Conservation (phyloP, 2,888 invertebrate species). For the Pollenia angustigena region DNA sequence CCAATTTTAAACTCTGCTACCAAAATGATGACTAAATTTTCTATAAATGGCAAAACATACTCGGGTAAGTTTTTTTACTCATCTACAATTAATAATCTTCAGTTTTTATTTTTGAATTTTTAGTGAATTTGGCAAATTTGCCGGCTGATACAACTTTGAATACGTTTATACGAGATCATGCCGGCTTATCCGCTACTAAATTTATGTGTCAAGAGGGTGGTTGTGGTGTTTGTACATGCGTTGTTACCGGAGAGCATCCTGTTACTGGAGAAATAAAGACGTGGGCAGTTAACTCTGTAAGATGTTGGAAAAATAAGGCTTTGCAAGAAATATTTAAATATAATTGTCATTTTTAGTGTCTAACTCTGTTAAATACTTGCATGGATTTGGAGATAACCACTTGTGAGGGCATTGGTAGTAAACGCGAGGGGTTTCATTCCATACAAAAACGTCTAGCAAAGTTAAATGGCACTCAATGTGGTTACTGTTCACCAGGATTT, state of each 20-base stretch:
- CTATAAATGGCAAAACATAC: conserved; percentile 78
- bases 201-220: conserved; percentile 89
- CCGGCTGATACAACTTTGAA: conserved; percentile 85
- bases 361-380: conserved; percentile 87
- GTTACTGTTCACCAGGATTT: conserved; percentile 91
- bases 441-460: conserved; percentile 88
- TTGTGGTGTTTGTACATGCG: conserved; percentile 87
- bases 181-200: conserved; percentile 87
- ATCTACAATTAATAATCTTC: background rate
- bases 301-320: conserved; percentile 70
- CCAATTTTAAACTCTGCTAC: background rate
- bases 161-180: conserved; percentile 86
- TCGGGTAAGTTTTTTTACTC: conserved; percentile 75
- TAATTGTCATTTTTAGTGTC: conserved; percentile 84
- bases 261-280: conserved; percentile 84
- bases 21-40: conserved; percentile 78
- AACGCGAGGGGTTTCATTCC: conserved; percentile 88
- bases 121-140: conserved; percentile 80
- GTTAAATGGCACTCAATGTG: conserved; percentile 90
- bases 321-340: background rate
- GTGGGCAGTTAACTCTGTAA: conserved; percentile 88
- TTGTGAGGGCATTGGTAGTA: conserved; percentile 89
- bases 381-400: conserved; percentile 89
- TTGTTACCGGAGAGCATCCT: conserved; percentile 81
- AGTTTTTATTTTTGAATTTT: background rate